phyloP scores from a whole-genome alignment of 2,113 vertebrate genomes.

The Carettochelys insculpta region DNA sequence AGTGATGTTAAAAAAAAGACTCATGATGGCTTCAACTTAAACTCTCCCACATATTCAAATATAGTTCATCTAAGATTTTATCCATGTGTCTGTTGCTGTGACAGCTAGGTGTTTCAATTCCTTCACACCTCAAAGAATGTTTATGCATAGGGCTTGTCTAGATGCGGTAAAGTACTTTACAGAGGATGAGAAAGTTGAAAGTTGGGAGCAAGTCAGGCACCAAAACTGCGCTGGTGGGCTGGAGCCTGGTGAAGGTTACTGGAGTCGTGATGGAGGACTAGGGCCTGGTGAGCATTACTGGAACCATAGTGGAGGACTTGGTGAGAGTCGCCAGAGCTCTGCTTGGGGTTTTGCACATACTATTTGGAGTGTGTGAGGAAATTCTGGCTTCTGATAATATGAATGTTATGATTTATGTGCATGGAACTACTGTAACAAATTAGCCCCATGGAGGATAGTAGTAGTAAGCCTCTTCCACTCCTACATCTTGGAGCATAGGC shows the following conservation, averaged over 20 bases:
- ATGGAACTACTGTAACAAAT: background rate
- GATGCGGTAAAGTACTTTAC: background rate
- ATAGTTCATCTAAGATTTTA: conserved; percentile 13
- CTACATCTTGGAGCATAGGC: too few species aligned
- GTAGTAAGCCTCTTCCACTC: too few species aligned
- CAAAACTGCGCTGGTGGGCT: background rate
- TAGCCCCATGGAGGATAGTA: background rate
- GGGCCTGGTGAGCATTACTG: background rate
- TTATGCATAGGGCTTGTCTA: background rate
- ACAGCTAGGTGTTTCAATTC: conserved; percentile 48
- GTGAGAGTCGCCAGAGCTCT: background rate
- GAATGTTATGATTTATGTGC: background rate
- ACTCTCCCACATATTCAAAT: background rate
- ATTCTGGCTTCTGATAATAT: background rate
- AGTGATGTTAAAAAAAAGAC: background rate
- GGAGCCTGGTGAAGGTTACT: background rate
- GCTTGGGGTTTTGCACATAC: background rate
- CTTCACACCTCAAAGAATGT: background rate
- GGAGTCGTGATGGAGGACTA: background rate
- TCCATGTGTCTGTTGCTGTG: conserved; percentile 53
- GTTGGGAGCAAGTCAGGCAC: background rate
- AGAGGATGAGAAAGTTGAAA: background rate
- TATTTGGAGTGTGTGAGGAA: background rate
- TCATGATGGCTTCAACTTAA: background rate
- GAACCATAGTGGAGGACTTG: background rate